Conservation (phyloP, 2,113 vertebrate genomes). For the Thermophis baileyi region DNA sequence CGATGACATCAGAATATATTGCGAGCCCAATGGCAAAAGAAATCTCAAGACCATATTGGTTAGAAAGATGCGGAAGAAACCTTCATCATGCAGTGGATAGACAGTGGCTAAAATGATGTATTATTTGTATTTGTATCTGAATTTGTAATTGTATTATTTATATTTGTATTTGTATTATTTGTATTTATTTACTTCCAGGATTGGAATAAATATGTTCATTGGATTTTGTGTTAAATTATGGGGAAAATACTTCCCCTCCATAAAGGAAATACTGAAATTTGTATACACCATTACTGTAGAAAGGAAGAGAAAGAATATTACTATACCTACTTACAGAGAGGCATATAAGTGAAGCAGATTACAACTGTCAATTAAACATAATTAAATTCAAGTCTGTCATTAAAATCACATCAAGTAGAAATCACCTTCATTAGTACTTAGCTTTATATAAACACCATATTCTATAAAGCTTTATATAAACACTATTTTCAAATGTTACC, state of each 20-base stretch:
- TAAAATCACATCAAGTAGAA: conserved; percentile 27
- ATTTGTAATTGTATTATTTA: no score
- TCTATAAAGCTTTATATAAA: background rate
- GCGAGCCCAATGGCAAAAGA: background rate
- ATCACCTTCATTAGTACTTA: conserved; percentile 23
- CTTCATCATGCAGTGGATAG: background rate
- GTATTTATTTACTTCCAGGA: background rate
- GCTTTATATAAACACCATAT: conserved; percentile 21
- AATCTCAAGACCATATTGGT: background rate
- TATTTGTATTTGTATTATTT: background rate
- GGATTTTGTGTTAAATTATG: background rate
- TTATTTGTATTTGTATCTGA: no score
- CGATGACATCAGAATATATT: background rate
- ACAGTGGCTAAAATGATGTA: background rate
- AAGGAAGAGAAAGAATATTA: background rate
- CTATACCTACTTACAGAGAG: background rate
- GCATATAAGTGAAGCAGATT: conserved; percentile 22
- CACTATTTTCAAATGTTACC: background rate
- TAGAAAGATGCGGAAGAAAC: background rate
- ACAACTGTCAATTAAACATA: conserved; percentile 17
- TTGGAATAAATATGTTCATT: background rate
- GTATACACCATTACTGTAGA: background rate
- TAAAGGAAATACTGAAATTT: background rate
- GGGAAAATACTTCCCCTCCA: background rate
- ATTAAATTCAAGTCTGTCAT: conserved; percentile 31